Percentiles rank a stretch among this genome's conserved stretches.
These are phyloP conservation scores for Himalopsyche anomala DNA, from an alignment of 2,888 invertebrate species.

Conservation along the genomic window DNA sequence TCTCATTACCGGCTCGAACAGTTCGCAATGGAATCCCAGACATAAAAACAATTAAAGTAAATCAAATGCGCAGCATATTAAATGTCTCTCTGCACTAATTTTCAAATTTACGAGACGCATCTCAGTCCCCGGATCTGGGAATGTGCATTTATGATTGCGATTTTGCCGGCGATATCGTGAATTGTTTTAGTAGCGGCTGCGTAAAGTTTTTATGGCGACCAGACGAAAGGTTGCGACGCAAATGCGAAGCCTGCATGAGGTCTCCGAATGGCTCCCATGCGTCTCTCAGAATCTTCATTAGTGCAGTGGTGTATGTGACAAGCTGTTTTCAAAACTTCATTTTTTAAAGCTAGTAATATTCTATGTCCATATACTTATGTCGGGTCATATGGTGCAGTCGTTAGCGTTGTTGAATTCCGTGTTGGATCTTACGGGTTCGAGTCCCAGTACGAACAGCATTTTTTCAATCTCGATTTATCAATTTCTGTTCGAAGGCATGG, in stretches of 20 bases:
- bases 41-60: constrained; percentile 10
- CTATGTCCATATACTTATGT: too few relatives aligned
- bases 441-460: too few relatives aligned
- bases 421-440: too few relatives aligned
- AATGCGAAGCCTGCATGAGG: constrained; percentile 45
- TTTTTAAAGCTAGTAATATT: too few relatives aligned
- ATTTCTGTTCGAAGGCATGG: too few relatives aligned
- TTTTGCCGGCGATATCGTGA: constrained; percentile 2
- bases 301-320: background rate
- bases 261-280: constrained; percentile 18
- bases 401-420: too few relatives aligned
- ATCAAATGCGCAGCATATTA: constrained; percentile 2
- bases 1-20: background rate
- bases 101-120: constrained; percentile 13
- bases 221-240: constrained; percentile 52
- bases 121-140: background rate
- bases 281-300: constrained; percentile 9
- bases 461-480: too few relatives aligned
- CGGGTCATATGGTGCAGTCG: too few relatives aligned
- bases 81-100: constrained; percentile 13
- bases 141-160: constrained; percentile 13
- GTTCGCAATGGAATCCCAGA: background rate
- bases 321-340: too few relatives aligned
- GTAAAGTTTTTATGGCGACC: constrained; percentile 49
- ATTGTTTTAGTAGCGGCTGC: constrained; percentile 56